A percentile compares a stretch with the other conserved stretches of the same genome.
These are phyloP conservation scores for Spondyliosoma cantharus DNA, from an alignment of 2,797 vertebrate genomes.

Conservation along the genomic window DNA sequence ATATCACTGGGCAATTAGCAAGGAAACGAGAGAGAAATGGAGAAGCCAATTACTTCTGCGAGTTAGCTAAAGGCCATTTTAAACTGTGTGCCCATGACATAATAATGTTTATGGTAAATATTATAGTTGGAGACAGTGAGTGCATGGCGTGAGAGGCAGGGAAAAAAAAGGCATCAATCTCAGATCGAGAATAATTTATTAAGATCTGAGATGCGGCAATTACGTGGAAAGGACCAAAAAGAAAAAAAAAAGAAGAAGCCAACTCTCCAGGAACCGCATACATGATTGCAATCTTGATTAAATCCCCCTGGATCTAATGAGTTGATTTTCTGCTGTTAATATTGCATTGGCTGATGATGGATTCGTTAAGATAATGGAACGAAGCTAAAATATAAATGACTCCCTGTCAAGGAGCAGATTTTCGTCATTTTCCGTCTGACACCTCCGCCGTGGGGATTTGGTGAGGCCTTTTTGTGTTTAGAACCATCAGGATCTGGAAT, in stretches of 20 bases:
- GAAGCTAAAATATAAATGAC: slow-evolving; percentile 99
- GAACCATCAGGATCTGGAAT: slow-evolving; percentile 88
- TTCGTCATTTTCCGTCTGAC: slow-evolving; percentile 98
- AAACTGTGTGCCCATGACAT: slow-evolving; percentile 93
- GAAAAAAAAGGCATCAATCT: slow-evolving; percentile 87
- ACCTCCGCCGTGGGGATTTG: slow-evolving; percentile 89
- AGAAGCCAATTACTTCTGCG: slow-evolving; percentile 90
- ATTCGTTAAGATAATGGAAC: slow-evolving; percentile 99
- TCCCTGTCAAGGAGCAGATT: slow-evolving; percentile 99
- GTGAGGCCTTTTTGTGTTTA: slow-evolving; percentile 87
- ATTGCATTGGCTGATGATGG: slow-evolving; percentile 99
- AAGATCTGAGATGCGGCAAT: slow-evolving; percentile 90
- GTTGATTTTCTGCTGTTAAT: slow-evolving; percentile 99
- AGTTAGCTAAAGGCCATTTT: slow-evolving; percentile 93
- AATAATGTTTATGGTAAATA: slow-evolving; percentile 94
- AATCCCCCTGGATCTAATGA: slow-evolving; percentile 99
- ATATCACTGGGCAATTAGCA: slow-evolving; percentile 88
- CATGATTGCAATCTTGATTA: slow-evolving; percentile 99
- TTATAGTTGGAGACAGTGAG: slow-evolving; percentile 88
- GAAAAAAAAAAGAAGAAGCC: slow-evolving; percentile 87
- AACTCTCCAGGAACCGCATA: slow-evolving; percentile 96
- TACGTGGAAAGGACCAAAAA: slow-evolving; percentile 91
- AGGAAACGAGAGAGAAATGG: slow-evolving; percentile 88
- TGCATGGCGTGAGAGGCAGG: slow-evolving; percentile 84
- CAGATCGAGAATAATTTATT: slow-evolving; percentile 91